These are phyloP conservation scores for Carassius gibelio DNA, from an alignment of 2,113 vertebrate genomes.

Conservation along the genomic window DNA sequence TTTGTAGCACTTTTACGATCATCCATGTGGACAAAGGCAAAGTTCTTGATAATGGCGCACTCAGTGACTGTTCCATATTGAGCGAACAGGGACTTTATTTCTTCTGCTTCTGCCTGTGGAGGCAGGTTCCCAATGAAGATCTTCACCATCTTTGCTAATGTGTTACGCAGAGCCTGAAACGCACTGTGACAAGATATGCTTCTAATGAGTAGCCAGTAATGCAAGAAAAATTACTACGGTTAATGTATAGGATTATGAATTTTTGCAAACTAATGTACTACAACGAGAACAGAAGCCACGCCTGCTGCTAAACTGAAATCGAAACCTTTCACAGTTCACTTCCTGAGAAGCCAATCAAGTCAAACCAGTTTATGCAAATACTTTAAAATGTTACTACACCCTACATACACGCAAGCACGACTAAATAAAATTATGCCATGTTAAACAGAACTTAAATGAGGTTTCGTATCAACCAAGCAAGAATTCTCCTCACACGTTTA, in stretches of 20 bases:
- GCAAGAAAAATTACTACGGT: neutral
- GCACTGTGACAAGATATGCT: neutral
- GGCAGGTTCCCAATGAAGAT: conserved; percentile 82
- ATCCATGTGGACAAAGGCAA: conserved; percentile 82
- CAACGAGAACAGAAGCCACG: neutral
- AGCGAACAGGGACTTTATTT: conserved; percentile 75
- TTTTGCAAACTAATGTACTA: neutral
- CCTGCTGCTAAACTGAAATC: neutral
- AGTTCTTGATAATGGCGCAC: conserved; percentile 82
- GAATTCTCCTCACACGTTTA: neutral
- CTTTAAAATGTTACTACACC: neutral
- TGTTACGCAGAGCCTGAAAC: conserved; percentile 36
- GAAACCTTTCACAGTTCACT: neutral
- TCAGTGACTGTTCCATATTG: conserved; percentile 77
- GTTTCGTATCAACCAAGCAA: too few species aligned
- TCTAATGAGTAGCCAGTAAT: neutral
- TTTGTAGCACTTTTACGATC: conserved; percentile 79
- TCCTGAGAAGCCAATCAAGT: neutral
- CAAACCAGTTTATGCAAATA: conserved; percentile 28
- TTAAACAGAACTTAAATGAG: too few species aligned
- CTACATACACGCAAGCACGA: neutral
- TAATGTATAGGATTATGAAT: neutral
- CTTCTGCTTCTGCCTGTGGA: conserved; percentile 72
- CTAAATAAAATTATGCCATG: neutral
- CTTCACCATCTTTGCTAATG: conserved; percentile 75